These are phyloP conservation scores for Anguilla megastoma DNA, from an alignment of 2,797 vertebrate genomes.

Conservation along the genomic window DNA sequence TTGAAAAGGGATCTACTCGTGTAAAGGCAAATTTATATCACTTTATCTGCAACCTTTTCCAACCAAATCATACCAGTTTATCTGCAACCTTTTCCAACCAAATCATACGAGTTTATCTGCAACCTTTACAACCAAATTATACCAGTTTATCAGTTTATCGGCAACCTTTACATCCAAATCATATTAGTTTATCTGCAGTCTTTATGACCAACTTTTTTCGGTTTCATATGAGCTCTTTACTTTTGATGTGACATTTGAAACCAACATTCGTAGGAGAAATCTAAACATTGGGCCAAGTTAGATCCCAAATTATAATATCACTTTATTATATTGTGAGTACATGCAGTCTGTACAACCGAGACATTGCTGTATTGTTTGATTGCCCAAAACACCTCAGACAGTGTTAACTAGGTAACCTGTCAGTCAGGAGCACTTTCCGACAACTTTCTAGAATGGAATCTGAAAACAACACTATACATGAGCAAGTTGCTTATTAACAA, in stretches of 20 bases:
- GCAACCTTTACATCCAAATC: background rate
- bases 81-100: no score
- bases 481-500: constrained; percentile 22
- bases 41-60: background rate
- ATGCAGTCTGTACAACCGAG: background rate
- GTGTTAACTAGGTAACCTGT: background rate
- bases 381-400: background rate
- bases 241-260: background rate
- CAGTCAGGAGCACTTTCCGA: background rate
- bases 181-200: background rate
- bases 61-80: no score
- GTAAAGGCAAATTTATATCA: background rate
- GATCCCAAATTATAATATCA: no score
- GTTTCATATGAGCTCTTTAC: background rate
- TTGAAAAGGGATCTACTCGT: background rate
- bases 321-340: background rate
- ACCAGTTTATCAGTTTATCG: background rate
- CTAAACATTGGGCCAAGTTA: no score
- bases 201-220: background rate
- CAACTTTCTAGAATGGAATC: background rate
- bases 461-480: constrained; percentile 11
- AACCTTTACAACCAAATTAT: background rate
- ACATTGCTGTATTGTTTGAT: background rate
- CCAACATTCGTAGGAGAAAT: background rate
- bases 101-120: no score